Conservation (phyloP, 2,888 invertebrate genomes). For the Punctoribates punctum region DNA sequence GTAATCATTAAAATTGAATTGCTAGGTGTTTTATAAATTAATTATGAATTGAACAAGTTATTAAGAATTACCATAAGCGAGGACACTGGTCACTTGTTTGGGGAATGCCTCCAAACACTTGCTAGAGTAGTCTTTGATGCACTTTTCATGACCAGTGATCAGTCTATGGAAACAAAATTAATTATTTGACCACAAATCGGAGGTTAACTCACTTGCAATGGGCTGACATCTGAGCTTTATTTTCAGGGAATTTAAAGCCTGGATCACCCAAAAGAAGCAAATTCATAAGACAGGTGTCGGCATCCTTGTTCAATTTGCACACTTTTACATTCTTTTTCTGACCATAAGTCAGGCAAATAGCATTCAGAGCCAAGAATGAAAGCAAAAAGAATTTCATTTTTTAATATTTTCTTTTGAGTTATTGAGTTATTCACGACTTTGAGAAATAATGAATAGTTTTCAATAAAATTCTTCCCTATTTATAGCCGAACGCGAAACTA, state of each 20-base stretch:
- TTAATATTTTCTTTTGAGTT: too few relatives aligned
- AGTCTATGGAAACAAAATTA: neutral
- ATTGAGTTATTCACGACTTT: too few relatives aligned
- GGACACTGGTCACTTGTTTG: neutral
- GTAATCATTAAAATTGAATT: too few relatives aligned
- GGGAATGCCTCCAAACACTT: slow-evolving; percentile 19
- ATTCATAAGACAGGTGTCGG: slow-evolving; percentile 19
- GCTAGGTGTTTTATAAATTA: slow-evolving; percentile 31
- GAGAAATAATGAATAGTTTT: too few relatives aligned
- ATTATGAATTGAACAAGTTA: neutral
- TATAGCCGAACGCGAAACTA: too few relatives aligned
- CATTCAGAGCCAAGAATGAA: too few relatives aligned
- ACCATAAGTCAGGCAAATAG: neutral
- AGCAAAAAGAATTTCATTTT: too few relatives aligned
- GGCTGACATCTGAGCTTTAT: slow-evolving; percentile 12
- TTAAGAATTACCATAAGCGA: slow-evolving; percentile 29
- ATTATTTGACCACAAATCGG: neutral
- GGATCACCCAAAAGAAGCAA: slow-evolving; percentile 29
- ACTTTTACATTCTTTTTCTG: neutral
- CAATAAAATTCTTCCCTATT: too few relatives aligned
- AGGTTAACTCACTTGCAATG: slow-evolving; percentile 33
- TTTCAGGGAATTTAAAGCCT: slow-evolving; percentile 2
- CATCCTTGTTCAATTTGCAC: neutral
- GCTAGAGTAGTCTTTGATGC: slow-evolving; percentile 39
- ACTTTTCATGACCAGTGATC: slow-evolving; percentile 27